Evolutionary conservation across 2,888 invertebrate species (phyloP), one percentile per base, ranked within the genome.

Genomic region (Oxyteleia sp.): DNA sequence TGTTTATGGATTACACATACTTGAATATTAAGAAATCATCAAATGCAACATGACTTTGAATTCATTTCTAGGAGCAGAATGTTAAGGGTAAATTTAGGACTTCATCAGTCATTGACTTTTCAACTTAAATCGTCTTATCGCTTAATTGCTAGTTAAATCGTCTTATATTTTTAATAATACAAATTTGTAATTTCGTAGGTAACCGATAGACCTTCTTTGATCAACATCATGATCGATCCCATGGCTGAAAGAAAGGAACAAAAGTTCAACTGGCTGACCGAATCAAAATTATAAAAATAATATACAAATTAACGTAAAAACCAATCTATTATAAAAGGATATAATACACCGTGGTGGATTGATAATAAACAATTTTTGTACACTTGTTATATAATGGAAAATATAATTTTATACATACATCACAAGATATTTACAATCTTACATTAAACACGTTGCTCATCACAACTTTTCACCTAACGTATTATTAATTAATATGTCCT

Each of bases 191-290:
- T 32, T 66, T 89, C 89, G 26, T 85, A 94, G 92, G 93, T 96
- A 32, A 95, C 94, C 0, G 96, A 97, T 93, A 95, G 95, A 78
- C 98, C 98, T 0, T 96, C 96, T 82, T 95, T 99, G 86, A 97
- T 99, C 87, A 99, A 99, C 92, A 96, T 98, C 20, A 95, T 97
- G 89, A 99, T 99, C 69, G 96, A 96, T 92, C 97, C 98, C 2
- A 95, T 96, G 83, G 97, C 99, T 11, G 97, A 97, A 92, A 95
- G 99, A 85, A 99, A 98, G 93, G 96, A 97, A 41, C 99, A 99
- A 94, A 95, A 96, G 15, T 98, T 98, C 93, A 96, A 95, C 91
- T 98, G 98, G 98, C 94, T 98, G 4, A 98, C 98, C 0, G 97
- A 98, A 94, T 98, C 98, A 4, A 98, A 98, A 38, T 38, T 84